Conservation (phyloP, 2,888 invertebrate species). For the Tachina grossa region DNA sequence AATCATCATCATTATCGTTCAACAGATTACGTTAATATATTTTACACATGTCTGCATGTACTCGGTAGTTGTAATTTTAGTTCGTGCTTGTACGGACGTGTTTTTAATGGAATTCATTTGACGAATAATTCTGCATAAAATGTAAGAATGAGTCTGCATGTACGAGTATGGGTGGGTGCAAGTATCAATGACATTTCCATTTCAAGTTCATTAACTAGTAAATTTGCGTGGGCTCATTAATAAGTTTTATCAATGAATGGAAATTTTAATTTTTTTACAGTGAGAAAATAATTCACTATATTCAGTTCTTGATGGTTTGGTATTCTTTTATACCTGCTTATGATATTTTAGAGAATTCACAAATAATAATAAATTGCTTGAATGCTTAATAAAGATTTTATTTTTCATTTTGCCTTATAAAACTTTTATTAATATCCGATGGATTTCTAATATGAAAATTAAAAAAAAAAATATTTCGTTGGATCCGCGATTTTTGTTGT, state of each 20-base stretch:
- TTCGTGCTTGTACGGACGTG: neutral
- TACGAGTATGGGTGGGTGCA: neutral
- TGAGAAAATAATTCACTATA: neutral
- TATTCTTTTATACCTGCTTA: no score
- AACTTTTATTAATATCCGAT: no score
- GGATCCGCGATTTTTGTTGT: no score
- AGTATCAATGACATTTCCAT: conserved; percentile 56
- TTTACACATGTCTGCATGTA: conserved; percentile 52
- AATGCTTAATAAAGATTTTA: no score
- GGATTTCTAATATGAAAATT: no score
- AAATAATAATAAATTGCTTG: no score
- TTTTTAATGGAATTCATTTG: conserved; percentile 19
- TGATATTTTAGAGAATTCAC: no score
- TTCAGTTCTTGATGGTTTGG: no score
- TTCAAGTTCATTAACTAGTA: conserved; percentile 64
- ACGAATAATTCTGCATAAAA: conserved; percentile 2
- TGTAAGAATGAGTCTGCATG: neutral
- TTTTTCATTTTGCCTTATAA: no score
- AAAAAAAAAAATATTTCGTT: no score
- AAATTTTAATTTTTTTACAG: neutral
- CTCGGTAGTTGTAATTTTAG: conserved; percentile 16
- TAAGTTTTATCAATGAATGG: conserved; percentile 26
- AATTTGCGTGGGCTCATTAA: conserved; percentile 58
- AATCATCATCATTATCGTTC: conserved; percentile 1
- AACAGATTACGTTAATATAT: conserved; percentile 52